Percentiles rank a stretch among this genome's conserved stretches.
phyloP scores from a whole-genome alignment of 2,888 invertebrate species.

The Callyntrura sp. region DNA sequence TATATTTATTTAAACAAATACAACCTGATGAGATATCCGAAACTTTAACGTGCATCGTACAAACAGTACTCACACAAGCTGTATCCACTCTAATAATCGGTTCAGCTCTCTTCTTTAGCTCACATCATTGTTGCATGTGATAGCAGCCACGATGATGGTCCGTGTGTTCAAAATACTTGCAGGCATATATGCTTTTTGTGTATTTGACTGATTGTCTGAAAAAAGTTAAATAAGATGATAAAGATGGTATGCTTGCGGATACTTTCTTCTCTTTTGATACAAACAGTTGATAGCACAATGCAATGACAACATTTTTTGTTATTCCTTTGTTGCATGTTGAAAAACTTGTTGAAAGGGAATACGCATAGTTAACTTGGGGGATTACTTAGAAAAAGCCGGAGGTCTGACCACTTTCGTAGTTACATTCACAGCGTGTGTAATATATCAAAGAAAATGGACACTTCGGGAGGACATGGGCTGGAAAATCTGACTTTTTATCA shows the following conservation, averaged over 20 bases:
- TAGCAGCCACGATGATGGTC: background rate
- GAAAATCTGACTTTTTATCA: conserved; percentile 53
- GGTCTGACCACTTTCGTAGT: background rate
- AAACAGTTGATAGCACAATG: conserved; percentile 51
- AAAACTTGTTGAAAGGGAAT: conserved; percentile 63
- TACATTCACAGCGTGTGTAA: conserved; percentile 44
- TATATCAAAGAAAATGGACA: conserved; percentile 52
- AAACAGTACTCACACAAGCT: conserved; percentile 13
- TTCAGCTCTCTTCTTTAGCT: background rate
- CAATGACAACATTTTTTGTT: conserved; percentile 65
- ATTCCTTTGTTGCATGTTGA: conserved; percentile 47
- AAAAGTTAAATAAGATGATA: conserved; percentile 30
- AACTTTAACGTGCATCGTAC: conserved; percentile 18
- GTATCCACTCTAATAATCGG: conserved; percentile 25
- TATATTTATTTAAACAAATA: conserved; percentile 3
- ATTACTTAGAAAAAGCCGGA: background rate
- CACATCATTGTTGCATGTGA: background rate
- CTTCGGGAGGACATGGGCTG: conserved; percentile 19
- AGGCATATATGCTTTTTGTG: background rate
- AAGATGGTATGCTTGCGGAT: conserved; percentile 39
- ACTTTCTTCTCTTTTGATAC: conserved; percentile 44
- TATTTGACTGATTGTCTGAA: conserved; percentile 48
- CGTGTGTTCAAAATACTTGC: background rate
- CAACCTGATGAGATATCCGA: conserved; percentile 44
- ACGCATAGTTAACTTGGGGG: background rate